Evolutionary conservation across 2,888 invertebrate genomes (phyloP), one percentile per base, ranked within the genome.

Genomic region (Ormyrus rosae): DNA sequence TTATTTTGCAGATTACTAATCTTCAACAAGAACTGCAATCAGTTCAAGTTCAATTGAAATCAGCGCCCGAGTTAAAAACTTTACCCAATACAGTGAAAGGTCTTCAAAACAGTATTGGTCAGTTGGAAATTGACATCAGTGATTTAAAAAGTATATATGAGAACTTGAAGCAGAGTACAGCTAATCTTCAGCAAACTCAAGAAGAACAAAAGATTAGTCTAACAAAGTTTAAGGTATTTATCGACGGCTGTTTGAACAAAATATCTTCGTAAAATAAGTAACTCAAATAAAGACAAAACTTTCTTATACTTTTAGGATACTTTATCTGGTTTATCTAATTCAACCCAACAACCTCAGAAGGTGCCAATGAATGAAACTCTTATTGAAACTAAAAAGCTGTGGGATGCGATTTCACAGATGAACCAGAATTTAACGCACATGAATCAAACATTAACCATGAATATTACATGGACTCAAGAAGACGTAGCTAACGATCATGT

Each of bases 81-180:
- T 92, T 93, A 80, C 94, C 94, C 46, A 91, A 92, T 67, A 91
- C 93, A 80, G 88, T 94, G 63, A 92, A 92, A 10, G 92, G 92
- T 48, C 86, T 94, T 70, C 92, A 93, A 82, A 91, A 90, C 61
- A 93, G 92, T 75, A 93, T 94, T 2, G 93, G 81, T 7, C 74
- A 74, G 53, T 92, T 94, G 82, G 94, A 94, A 4, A 94, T 94
- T 81, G 93, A 93, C 91, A 93, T 94, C 83, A 87, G 88, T 80
- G 92, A 92, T 83, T 86, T 92, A 78, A 86, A 86, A 73, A 87
- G 87, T 0, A 91, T 90, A 3, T 89, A 90, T 7, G 85, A 86
- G 2, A 85, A 86, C 6, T 84, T 92, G 56, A 91, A 91, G 83
- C 89, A 90, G 55, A 84, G 86, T 0, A 88, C 88, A 46, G 71